phyloP scores from a whole-genome alignment of 2,113 vertebrate genomes.

The Clarias magur region DNA sequence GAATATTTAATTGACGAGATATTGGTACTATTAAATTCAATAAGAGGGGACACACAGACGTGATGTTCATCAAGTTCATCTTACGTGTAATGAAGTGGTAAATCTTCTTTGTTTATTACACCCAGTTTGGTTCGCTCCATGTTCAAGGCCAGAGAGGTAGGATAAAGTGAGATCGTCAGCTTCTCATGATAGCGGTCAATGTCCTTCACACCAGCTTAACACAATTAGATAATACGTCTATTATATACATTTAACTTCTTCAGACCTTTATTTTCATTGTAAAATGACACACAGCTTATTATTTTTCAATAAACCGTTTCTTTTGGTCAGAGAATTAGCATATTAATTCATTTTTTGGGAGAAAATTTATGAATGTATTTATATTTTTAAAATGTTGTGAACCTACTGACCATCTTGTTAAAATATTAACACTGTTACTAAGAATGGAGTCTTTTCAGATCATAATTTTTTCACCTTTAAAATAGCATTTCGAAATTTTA shows the following conservation, averaged over 20 bases:
- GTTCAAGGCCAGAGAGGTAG: constrained; percentile 77
- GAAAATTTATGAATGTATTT: not conserved
- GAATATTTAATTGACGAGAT: not conserved
- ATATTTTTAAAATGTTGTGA: not conserved
- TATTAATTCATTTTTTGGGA: not conserved
- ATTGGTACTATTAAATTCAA: not conserved
- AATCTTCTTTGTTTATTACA: constrained; percentile 85
- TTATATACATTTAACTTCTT: not conserved
- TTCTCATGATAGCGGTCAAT: constrained; percentile 95
- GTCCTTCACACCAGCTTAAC: constrained; percentile 88
- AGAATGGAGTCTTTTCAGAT: not conserved
- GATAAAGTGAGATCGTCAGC: constrained; percentile 84
- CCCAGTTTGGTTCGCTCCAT: constrained; percentile 83
- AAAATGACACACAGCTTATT: not conserved
- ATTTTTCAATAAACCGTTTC: not conserved
- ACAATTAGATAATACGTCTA: not conserved
- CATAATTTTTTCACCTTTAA: not conserved
- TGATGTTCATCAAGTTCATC: not conserved
- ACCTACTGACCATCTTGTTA: not conserved
- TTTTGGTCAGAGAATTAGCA: not conserved
- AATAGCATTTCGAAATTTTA: not conserved
- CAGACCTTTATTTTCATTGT: not conserved
- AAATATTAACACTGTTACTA: not conserved
- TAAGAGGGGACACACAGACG: not conserved
- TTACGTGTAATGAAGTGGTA: constrained; percentile 90